phyloP scores from a whole-genome alignment of 2,888 invertebrate genomes.

The Tethea ocularis region DNA sequence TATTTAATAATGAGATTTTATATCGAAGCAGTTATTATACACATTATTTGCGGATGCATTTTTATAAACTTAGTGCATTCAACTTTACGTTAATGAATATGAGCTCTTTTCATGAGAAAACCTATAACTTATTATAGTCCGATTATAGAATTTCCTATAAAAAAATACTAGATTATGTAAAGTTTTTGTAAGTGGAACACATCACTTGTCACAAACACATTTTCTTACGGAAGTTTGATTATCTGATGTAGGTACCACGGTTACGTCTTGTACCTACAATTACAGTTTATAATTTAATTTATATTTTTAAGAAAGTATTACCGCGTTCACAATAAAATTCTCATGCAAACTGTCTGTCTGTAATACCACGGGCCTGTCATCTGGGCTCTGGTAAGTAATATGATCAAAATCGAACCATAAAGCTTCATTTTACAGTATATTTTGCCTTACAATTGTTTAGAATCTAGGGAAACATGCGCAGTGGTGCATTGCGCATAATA shows the following conservation, averaged over 20 bases:
- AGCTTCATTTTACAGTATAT: slow-evolving; percentile 21
- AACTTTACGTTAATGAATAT: neutral
- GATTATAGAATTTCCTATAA: neutral
- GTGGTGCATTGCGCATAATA: slow-evolving; percentile 79
- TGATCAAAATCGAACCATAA: slow-evolving; percentile 28
- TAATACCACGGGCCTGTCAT: slow-evolving; percentile 68
- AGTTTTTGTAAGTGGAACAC: neutral
- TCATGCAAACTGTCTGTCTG: slow-evolving; percentile 67
- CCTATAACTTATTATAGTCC: neutral
- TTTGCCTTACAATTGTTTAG: slow-evolving; percentile 23
- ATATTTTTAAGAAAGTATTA: slow-evolving; percentile 29
- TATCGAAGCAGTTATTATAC: neutral
- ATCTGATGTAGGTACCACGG: neutral
- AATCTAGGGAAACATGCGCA: slow-evolving; percentile 73
- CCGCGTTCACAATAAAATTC: slow-evolving; percentile 52
- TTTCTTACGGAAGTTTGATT: neutral
- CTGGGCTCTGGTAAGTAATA: slow-evolving; percentile 39
- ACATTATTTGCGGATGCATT: neutral
- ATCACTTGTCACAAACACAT: slow-evolving; percentile 3
- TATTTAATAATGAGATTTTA: neutral
- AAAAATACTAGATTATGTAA: neutral
- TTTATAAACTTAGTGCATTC: neutral
- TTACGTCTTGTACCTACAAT: slow-evolving; percentile 5
- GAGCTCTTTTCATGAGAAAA: too few relatives aligned
- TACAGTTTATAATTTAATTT: slow-evolving; percentile 21